These are phyloP conservation scores for Melopsittacus undulatus DNA, from an alignment of 2,797 vertebrate species.

Conservation along the genomic window DNA sequence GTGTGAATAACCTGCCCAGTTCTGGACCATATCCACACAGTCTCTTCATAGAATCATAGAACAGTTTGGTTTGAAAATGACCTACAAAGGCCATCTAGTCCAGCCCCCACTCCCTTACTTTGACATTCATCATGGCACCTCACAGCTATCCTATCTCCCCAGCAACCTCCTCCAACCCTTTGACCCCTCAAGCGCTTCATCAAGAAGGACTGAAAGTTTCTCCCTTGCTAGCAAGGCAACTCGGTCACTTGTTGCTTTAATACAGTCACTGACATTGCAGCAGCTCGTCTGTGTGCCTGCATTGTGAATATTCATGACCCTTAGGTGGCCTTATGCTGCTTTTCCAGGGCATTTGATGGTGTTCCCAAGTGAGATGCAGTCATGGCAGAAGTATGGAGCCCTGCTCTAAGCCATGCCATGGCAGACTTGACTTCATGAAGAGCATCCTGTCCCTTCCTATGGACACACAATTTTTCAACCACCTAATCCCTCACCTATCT, in stretches of 20 bases:
- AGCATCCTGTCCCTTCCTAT: neutral
- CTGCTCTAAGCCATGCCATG: neutral
- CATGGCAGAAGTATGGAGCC: neutral
- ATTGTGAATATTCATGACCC: neutral
- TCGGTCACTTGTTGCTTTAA: neutral
- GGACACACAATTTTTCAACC: neutral
- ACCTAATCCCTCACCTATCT: too few relatives aligned
- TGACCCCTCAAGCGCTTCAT: neutral
- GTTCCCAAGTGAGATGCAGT: neutral
- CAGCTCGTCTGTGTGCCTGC: neutral
- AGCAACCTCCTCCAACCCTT: neutral
- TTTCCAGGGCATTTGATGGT: neutral
- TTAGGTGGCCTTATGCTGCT: neutral
- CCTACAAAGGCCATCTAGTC: neutral
- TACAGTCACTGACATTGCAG: neutral
- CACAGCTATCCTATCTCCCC: neutral
- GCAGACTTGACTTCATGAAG: neutral
- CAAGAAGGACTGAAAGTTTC: neutral
- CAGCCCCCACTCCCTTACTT: neutral
- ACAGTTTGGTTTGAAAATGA: neutral
- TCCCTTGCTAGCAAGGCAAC: neutral
- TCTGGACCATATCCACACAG: neutral
- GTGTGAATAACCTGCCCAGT: neutral
- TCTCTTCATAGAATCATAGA: neutral
- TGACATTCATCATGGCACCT: accelerated